These are phyloP conservation scores for Corella eumyota DNA, from an alignment of 23 tunicate genomes.

Conservation along the genomic window DNA sequence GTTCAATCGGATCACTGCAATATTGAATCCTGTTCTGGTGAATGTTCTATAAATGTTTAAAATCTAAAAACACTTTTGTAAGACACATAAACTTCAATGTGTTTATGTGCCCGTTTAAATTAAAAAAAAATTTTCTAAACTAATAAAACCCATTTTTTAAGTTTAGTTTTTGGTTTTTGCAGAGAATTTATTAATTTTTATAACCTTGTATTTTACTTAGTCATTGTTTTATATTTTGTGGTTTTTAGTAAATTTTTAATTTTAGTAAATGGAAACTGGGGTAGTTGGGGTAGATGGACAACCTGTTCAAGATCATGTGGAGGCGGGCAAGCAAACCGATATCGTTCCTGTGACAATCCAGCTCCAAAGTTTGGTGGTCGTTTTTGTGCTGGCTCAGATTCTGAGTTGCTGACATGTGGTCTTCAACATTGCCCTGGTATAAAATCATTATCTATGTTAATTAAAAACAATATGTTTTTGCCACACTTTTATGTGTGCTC, in stretches of 20 bases:
- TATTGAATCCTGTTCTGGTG: constrained; percentile 67
- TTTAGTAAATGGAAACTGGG: constrained; percentile 90
- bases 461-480: no score
- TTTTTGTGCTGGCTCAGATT: constrained; percentile 80
- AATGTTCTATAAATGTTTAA: constrained; percentile 1
- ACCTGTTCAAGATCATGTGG: constrained; percentile 83
- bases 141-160: no score
- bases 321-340: constrained; percentile 69
- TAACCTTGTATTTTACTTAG: no score
- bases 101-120: no score
- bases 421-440: constrained; percentile 71
- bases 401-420: constrained; percentile 53
- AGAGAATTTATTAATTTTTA: no score
- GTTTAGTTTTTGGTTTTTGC: no score
- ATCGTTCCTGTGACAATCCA: constrained; percentile 80
- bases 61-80: no score
- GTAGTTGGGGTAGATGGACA: constrained; percentile 62
- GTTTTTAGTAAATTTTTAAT: no score
- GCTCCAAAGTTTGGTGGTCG: constrained; percentile 82
- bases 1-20: constrained; percentile 63
- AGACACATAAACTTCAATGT: no score
- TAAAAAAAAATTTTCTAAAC: not conserved
- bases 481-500: no score
- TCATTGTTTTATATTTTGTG: no score
- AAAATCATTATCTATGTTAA: not conserved